Conservation (phyloP, 2,113 vertebrate species). For the Brachypteracias leptosomus region DNA sequence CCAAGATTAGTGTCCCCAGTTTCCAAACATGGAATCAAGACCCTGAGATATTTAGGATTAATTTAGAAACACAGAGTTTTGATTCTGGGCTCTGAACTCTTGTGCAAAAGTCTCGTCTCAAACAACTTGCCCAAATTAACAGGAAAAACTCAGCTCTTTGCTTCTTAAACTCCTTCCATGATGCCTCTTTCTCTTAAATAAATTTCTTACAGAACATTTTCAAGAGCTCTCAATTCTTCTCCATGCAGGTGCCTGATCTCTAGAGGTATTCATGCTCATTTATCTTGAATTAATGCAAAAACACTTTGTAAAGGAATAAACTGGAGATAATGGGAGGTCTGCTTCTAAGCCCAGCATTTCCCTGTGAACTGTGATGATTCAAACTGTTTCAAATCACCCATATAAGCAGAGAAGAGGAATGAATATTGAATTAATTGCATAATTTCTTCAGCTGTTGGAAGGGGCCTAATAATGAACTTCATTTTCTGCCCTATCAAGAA, state of each 20-base stretch:
- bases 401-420: background rate
- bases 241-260: background rate
- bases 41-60: background rate
- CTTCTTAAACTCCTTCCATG: background rate
- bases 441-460: background rate
- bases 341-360: background rate
- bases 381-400: background rate
- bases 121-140: background rate
- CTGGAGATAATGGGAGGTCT: background rate
- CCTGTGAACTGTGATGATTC: background rate
- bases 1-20: background rate
- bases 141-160: accelerated
- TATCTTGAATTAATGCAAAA: background rate
- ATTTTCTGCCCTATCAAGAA: background rate
- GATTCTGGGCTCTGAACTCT: accelerated
- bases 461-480: background rate
- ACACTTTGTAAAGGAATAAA: background rate
- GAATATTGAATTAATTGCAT: background rate
- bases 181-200: background rate
- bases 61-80: accelerated
- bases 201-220: background rate
- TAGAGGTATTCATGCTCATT: background rate
- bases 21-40: background rate
- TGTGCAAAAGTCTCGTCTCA: background rate
- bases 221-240: background rate